Percentiles rank a stretch among this genome's conserved stretches.
Conservation (phyloP, 2,113 vertebrate species). For the Peromyscus leucopus region DNA sequence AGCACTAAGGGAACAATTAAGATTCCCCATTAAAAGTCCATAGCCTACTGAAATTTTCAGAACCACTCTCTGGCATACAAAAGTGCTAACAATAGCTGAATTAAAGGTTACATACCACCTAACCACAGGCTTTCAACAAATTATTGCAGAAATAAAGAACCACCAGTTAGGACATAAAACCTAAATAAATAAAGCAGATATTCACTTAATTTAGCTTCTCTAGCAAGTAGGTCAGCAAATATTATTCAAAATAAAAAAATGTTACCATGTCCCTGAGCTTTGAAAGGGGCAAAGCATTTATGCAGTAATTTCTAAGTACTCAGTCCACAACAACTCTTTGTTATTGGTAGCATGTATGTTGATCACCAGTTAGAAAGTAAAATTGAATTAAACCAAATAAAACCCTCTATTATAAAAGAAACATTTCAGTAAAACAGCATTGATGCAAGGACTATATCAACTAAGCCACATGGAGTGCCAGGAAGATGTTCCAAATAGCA, state of each 20-base stretch:
- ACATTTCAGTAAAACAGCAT: not conserved
- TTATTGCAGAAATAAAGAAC: constrained; percentile 88
- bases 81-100: constrained; percentile 95
- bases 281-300: not conserved
- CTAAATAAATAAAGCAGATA: constrained; percentile 78
- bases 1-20: constrained; percentile 86
- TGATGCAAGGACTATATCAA: constrained; percentile 5
- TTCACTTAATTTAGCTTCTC: constrained; percentile 48
- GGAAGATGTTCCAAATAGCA: not conserved
- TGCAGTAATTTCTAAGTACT: constrained; percentile 58
- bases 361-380: constrained; percentile 72
- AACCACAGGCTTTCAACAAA: constrained; percentile 91
- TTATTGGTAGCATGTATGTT: constrained; percentile 67
- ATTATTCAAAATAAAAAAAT: constrained; percentile 35
- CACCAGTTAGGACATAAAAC: constrained; percentile 68
- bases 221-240: constrained; percentile 33
- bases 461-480: constrained; percentile 2
- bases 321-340: constrained; percentile 66
- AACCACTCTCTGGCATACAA: constrained; percentile 90
- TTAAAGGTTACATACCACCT: constrained; percentile 94
- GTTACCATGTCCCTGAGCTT: not conserved
- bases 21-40: constrained; percentile 77
- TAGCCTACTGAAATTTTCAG: constrained; percentile 83
- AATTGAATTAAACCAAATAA: constrained; percentile 50
- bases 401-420: constrained; percentile 50